phyloP scores from a whole-genome alignment of 2,888 invertebrate species.

The Epiblema foenella region DNA sequence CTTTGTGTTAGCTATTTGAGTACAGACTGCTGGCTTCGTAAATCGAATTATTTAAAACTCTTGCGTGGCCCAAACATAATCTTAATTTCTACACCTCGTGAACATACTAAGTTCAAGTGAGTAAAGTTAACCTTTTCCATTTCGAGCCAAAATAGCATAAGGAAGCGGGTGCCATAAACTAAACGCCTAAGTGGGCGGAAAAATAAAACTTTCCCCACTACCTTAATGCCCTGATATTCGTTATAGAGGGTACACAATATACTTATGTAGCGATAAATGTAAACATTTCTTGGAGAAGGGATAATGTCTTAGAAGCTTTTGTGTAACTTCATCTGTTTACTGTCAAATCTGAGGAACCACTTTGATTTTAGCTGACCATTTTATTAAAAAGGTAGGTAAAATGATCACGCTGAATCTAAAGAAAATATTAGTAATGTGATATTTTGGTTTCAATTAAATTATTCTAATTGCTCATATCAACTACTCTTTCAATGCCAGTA shows the following conservation, averaged over 20 bases:
- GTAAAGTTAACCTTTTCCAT: slow-evolving; percentile 31
- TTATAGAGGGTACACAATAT: slow-evolving; percentile 16
- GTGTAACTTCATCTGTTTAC: not conserved
- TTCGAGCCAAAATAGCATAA: slow-evolving; percentile 28
- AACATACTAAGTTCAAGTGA: slow-evolving; percentile 3
- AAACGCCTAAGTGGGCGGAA: slow-evolving; percentile 29
- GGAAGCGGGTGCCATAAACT: slow-evolving; percentile 33
- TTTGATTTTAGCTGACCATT: not conserved
- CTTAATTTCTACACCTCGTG: slow-evolving; percentile 3
- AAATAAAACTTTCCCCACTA: slow-evolving; percentile 32
- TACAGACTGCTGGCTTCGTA: no score
- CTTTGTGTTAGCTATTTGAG: not conserved
- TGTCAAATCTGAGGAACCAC: not conserved
- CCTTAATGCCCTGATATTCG: slow-evolving; percentile 33
- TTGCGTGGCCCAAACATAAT: not conserved
- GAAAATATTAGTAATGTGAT: no score
- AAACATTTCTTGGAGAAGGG: slow-evolving; percentile 10
- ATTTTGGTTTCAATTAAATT: no score
- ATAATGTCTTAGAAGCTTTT: slow-evolving; percentile 1
- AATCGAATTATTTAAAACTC: not conserved
- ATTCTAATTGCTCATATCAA: no score
- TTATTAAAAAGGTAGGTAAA: no score
- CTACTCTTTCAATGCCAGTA: no score
- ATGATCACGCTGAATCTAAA: no score
- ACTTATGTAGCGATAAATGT: slow-evolving; percentile 8